Conservation (phyloP, 2,888 invertebrate species). For the Eudemis profundana region DNA sequence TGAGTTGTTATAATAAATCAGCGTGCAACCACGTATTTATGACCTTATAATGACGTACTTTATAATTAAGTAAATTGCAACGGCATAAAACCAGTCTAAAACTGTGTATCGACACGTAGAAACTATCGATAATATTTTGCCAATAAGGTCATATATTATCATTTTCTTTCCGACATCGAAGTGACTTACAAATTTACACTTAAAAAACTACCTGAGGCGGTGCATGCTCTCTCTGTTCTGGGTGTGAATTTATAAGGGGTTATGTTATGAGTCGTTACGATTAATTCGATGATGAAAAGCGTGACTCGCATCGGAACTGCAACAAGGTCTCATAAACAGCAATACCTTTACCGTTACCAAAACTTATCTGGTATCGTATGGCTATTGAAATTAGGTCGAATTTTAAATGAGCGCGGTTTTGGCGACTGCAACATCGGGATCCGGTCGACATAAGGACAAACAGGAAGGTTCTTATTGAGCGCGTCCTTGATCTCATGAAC, state of each 20-base stretch:
- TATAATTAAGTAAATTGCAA: not conserved
- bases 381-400: constrained; percentile 48
- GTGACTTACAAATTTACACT: constrained; percentile 47
- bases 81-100: not conserved
- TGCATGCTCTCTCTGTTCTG: too few relatives aligned
- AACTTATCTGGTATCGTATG: constrained; percentile 51
- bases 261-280: constrained; percentile 61
- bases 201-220: too few relatives aligned
- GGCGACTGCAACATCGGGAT: not conserved
- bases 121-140: constrained; percentile 12
- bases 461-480: constrained; percentile 75
- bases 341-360: constrained; percentile 37
- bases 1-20: not conserved
- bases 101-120: not conserved
- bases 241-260: too few relatives aligned
- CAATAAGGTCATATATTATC: constrained; percentile 49
- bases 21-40: not conserved
- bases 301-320: constrained; percentile 67
- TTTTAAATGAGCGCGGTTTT: constrained; percentile 48
- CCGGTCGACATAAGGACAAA: constrained; percentile 67
- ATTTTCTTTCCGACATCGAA: constrained; percentile 60
- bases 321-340: constrained; percentile 57
- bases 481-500: constrained; percentile 54
- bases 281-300: constrained; percentile 63
- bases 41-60: not conserved